Evolutionary conservation across 2,888 invertebrate genomes (phyloP).

Genomic region (Cephus rjabovi): DNA sequence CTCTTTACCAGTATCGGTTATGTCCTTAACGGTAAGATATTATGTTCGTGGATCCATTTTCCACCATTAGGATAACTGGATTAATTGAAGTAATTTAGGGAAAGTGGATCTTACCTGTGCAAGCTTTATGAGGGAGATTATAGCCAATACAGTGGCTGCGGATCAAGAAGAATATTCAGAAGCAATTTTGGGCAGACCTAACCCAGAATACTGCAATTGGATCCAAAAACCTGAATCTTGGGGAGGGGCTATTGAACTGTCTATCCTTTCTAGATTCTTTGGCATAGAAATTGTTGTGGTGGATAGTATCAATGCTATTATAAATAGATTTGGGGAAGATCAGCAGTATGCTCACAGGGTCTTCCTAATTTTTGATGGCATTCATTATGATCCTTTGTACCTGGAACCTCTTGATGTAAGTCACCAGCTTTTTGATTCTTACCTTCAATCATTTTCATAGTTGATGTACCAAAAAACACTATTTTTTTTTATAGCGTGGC

Average conservation of each 20-base stretch:
- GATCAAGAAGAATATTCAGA: constrained; percentile 85
- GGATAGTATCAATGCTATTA: constrained; percentile 89
- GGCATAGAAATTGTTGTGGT: constrained; percentile 94
- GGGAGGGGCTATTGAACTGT: constrained; percentile 97
- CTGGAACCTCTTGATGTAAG: constrained; percentile 84
- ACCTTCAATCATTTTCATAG: constrained; percentile 4
- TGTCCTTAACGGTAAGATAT: constrained; percentile 67
- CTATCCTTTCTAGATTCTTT: constrained; percentile 88
- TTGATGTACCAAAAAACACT: not conserved
- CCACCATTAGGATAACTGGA: not conserved
- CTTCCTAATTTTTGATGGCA: constrained; percentile 93
- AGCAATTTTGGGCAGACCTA: constrained; percentile 87
- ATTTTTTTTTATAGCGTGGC: constrained; percentile 73
- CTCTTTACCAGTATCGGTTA: constrained; percentile 90
- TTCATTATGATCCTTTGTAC: constrained; percentile 95
- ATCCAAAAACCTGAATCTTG: constrained; percentile 89
- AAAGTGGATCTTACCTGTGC: constrained; percentile 82
- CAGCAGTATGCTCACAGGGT: constrained; percentile 85
- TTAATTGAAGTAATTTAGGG: constrained; percentile 62
- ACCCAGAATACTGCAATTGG: constrained; percentile 90
- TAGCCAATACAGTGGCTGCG: constrained; percentile 84
- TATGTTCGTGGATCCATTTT: not conserved
- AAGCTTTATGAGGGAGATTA: constrained; percentile 84
- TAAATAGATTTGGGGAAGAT: constrained; percentile 95
- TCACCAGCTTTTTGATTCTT: constrained; percentile 29